Base-by-base conservation (phyloP, 30 jellyfish, hydroid and myxozoan species). In the Hydractinia echinata region DNA sequence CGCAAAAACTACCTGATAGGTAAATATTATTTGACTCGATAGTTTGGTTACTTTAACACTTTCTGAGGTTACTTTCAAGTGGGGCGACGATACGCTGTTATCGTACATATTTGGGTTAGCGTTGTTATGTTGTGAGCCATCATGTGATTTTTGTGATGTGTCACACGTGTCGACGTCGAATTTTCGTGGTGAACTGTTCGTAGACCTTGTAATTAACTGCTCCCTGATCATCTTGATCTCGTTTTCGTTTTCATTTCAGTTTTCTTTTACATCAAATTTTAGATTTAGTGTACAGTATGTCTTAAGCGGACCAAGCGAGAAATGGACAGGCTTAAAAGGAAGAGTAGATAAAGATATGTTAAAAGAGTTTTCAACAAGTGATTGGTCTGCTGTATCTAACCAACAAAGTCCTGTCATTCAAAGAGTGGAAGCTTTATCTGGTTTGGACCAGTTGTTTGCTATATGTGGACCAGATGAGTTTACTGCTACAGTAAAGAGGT, bases 401-500 rank as follows among this genome's bases (percentile, higher is more conserved):
- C 44, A 30, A 30, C 44, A 30, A 30, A 30, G 44, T 30, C 44
- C 44, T 30, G 44, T 30, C 44, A 30, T 30, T 30, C 44, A 30
- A 30, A 44, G 8, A 51, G 74, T 64, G 9, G 74, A 6, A 13
- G 74, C 39, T 44, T n/a, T 4, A 48, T 19, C 55, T 20, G 81
- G 81, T 8, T 8, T 71, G 5, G 95, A 87, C 8, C 60, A 83
- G 30, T 83, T 86, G 68, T 6, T 83, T 76, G 94, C 91, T 20
- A 83, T 92, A 7, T 92, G 98, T 62, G 98, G 98, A 69, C 80
- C 98, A 67, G 87, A 67, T 55, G 92, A 83, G n/a, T 92, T 92
- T 66, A 83, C 96, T 18, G 53, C 66, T 15, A 67, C 64, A 39
- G 70, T 89, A 11, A 76, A 89, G 21, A 73, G 86, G 96, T 89